Evolutionary conservation across 2,113 vertebrate species (phyloP).

Genomic region (Neolamprologus toae): DNA sequence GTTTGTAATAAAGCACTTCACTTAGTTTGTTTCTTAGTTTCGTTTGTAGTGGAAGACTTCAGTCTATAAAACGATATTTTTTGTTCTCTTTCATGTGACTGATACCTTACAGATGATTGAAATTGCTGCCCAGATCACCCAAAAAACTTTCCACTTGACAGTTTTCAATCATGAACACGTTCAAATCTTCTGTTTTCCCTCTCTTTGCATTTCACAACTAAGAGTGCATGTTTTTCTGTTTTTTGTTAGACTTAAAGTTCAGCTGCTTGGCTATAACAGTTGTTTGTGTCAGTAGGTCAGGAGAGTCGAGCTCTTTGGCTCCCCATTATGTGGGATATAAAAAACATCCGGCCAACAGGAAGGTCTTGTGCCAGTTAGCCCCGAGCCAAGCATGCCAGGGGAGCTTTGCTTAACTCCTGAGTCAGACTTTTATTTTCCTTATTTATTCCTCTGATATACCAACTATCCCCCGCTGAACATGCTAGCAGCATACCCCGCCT

Average conservation of each 20-base stretch:
- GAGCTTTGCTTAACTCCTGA: not conserved
- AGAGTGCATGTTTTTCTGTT: not conserved
- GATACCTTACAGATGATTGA: not conserved
- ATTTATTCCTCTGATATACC: not conserved
- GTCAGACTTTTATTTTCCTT: not conserved
- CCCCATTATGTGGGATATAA: not conserved
- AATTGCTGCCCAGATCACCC: not conserved
- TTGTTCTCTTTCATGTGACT: fast-evolving
- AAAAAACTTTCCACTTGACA: not conserved
- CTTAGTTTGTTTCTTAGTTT: not conserved
- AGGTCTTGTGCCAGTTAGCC: not conserved
- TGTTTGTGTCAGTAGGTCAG: not conserved
- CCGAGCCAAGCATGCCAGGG: not conserved
- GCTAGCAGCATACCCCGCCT: not conserved
- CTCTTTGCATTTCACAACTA: not conserved
- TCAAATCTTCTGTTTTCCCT: not conserved
- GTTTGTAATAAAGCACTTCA: not conserved
- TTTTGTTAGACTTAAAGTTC: not conserved
- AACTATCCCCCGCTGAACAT: not conserved
- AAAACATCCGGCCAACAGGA: not conserved
- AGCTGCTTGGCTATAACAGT: not conserved
- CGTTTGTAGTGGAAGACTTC: not conserved
- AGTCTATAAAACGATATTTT: not conserved
- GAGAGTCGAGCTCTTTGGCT: not conserved
- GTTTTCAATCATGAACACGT: not conserved